These are phyloP conservation scores for Austrofundulus limnaeus DNA, from an alignment of 2,113 vertebrate genomes.

Conservation along the genomic window DNA sequence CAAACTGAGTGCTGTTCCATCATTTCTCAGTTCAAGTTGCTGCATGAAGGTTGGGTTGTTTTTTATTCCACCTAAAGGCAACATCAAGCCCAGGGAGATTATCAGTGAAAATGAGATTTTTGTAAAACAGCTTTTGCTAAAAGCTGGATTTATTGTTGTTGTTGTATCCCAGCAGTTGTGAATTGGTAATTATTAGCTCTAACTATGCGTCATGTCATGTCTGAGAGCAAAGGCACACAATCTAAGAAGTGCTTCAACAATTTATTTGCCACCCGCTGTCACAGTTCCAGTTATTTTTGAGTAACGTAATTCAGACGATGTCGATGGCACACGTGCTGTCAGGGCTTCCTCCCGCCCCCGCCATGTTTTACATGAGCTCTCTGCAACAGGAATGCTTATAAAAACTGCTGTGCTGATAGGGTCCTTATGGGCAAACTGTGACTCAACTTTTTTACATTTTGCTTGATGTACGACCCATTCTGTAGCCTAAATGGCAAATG, in stretches of 20 bases:
- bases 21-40: too few species aligned
- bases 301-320: background rate
- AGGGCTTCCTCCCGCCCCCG: background rate
- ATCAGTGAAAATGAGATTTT: constrained; percentile 4
- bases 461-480: background rate
- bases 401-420: background rate
- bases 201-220: background rate
- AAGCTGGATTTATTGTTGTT: background rate
- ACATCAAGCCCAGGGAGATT: background rate
- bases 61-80: background rate
- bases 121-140: background rate
- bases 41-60: background rate
- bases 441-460: constrained; percentile 2
- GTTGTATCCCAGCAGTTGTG: background rate
- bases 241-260: background rate
- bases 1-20: too few species aligned
- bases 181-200: background rate
- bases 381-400: background rate
- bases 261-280: background rate
- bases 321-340: background rate
- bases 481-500: background rate
- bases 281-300: background rate
- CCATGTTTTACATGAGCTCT: background rate
- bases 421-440: background rate
- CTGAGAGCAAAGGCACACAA: background rate